phyloP scores from a whole-genome alignment of 2,113 vertebrate genomes.

The Hippocampus guttulatus region DNA sequence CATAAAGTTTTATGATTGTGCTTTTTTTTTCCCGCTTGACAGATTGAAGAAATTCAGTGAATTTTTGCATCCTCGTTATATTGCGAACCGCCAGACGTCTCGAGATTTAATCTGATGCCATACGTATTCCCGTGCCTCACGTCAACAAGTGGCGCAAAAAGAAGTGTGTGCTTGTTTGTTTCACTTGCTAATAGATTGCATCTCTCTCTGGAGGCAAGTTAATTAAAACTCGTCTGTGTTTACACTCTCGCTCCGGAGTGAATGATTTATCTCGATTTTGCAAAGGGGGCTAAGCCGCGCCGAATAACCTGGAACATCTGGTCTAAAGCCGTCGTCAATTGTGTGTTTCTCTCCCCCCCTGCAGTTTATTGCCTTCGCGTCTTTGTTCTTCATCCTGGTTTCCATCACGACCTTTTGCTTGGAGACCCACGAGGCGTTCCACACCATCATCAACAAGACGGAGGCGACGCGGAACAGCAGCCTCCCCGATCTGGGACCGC shows the following conservation, averaged over 20 bases:
- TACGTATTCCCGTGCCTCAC: conserved; percentile 22
- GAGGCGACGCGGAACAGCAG: conserved; percentile 77
- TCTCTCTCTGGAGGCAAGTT: conserved; percentile 34
- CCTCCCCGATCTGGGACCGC: conserved; percentile 71
- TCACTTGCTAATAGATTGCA: conserved; percentile 43
- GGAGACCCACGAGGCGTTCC: conserved; percentile 98
- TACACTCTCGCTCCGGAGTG: conserved; percentile 17
- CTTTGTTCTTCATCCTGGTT: conserved; percentile 97
- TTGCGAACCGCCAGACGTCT: not conserved
- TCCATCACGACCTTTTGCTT: conserved; percentile 98
- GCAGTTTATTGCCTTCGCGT: conserved; percentile 96
- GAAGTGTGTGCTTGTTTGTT: conserved; percentile 36
- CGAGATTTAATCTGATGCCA: conserved; percentile 19
- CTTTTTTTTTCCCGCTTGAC: no score
- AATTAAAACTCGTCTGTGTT: conserved; percentile 40
- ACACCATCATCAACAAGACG: conserved; percentile 95
- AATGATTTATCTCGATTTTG: conserved; percentile 9
- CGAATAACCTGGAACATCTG: not conserved
- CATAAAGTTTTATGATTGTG: no score
- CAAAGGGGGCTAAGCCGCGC: not conserved
- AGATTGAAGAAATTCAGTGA: no score
- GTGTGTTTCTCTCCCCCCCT: conserved; percentile 16
- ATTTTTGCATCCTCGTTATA: not conserved
- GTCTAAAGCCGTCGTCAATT: not conserved
- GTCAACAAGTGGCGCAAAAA: conserved; percentile 8